phyloP scores from a whole-genome alignment of 2,888 invertebrate species.

The Heteromyza rotundicornis region DNA sequence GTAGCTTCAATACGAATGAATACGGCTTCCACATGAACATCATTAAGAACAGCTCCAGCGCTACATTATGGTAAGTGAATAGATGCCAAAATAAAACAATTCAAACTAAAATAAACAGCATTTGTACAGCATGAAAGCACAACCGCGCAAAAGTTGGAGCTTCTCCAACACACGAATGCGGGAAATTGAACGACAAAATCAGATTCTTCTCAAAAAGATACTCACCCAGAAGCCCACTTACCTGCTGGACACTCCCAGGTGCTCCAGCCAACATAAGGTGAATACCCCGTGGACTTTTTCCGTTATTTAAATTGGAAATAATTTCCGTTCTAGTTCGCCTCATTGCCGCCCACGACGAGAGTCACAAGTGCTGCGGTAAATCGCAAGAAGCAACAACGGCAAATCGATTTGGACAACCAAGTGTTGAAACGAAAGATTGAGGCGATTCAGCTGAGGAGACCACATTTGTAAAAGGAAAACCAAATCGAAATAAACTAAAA shows the following conservation, averaged over 20 bases:
- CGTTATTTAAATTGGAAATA: conserved; percentile 18
- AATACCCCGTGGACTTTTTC: no score
- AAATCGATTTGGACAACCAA: conserved; percentile 69
- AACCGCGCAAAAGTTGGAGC: conserved; percentile 55
- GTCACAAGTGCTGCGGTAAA: conserved; percentile 63
- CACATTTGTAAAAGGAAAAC: no score
- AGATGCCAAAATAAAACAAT: conserved; percentile 5
- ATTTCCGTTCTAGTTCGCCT: conserved; percentile 14
- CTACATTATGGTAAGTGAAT: no score
- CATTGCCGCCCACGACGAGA: conserved; percentile 31
- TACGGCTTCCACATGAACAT: conserved; percentile 47
- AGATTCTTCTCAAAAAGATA: conserved; percentile 67
- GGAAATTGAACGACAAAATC: conserved; percentile 69
- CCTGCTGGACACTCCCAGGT: background rate
- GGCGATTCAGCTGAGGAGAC: conserved; percentile 42
- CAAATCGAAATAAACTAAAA: no score
- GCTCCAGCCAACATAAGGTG: conserved; percentile 24
- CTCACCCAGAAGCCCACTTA: conserved; percentile 61
- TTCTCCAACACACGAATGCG: conserved; percentile 68
- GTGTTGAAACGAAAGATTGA: conserved; percentile 61
- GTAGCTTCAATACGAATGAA: conserved; percentile 46
- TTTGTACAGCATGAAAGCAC: background rate
- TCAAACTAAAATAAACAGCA: background rate
- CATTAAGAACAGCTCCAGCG: conserved; percentile 28
- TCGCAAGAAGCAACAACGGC: conserved; percentile 66